Evolutionary conservation across 2,888 invertebrate genomes (phyloP), one percentile per base, ranked within the genome.

Genomic region (Cerastoderma edule): DNA sequence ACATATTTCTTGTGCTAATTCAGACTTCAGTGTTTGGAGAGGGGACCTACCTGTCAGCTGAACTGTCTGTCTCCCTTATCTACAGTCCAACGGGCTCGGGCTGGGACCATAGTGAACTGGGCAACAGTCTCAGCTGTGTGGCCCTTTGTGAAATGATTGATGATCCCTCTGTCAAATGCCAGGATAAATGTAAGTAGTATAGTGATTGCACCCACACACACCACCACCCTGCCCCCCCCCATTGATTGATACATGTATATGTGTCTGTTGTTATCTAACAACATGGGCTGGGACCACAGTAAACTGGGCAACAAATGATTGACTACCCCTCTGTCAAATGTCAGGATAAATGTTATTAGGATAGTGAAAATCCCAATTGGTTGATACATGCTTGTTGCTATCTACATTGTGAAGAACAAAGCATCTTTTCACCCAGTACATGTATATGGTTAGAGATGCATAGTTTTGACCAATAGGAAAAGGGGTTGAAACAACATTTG

Each of bases 101-200:
- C 95, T 96, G 97, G 97, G 95, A 95, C 30, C 95, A 95, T 13
- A 96, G 96, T 87, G 93, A 94, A 74, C 94, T 96, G 66, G 97
- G 97, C 1, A 94, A 95, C n/a, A 95, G 95, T 81, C 93, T 96
- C 66, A 95, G 96, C 50, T 96, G 96, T 89, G 94, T 97, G 60
- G 96, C 96, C 2, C 93, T 97, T 77, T 96, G 97, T 93, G 96
- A 97, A 93, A 95, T 96, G 67, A 94, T 97, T 60, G 95, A 96
- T 92, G 95, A 96, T 89, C 95, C 95, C 1, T 86, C 90, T 56
- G 94, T 94, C 16, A 94, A 94, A 82, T 93, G 93, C 76, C 91
- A 90, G 69, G 71, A 75, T 53, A 79, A 79, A 79, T 54, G 81
- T 81, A 65, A 64, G 75, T 27, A 60, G n/a, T 63, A n/a, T n/a